Evolutionary conservation across 2,797 vertebrate genomes (phyloP).

Genomic region (Bradypodion ventrale): DNA sequence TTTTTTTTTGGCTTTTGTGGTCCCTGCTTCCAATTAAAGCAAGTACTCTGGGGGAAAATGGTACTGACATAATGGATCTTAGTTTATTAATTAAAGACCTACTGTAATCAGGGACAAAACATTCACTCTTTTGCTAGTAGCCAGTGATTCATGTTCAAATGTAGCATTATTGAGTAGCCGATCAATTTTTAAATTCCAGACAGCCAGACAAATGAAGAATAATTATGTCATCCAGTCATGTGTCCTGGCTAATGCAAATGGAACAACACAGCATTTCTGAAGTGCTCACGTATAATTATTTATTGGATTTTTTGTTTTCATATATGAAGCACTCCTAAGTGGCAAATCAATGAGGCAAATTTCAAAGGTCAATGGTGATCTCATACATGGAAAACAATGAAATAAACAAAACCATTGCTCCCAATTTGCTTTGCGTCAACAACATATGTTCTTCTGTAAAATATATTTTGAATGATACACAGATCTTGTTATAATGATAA

Average conservation of each 20-base stretch:
- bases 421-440: not conserved
- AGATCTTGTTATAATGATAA: not conserved
- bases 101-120: conserved; percentile 14
- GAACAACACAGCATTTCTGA: conserved; percentile 48
- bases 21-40: not conserved
- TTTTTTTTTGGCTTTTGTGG: not conserved
- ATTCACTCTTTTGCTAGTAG: not conserved
- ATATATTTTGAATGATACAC: not conserved
- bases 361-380: conserved; percentile 7
- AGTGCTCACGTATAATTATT: conserved; percentile 36
- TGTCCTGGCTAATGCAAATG: conserved; percentile 22
- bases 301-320: conserved; percentile 55
- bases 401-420: not conserved
- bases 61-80: conserved; percentile 11
- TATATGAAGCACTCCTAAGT: conserved; percentile 66
- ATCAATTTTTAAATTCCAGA: conserved; percentile 60
- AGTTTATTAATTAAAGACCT: conserved; percentile 32
- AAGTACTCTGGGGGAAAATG: not conserved
- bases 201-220: conserved; percentile 52
- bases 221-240: not conserved
- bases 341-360: conserved; percentile 66
- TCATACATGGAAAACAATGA: not conserved
- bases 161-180: not conserved
- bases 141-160: not conserved
- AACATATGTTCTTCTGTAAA: not conserved